Evolutionary conservation across 2,797 vertebrate genomes (phyloP), one percentile per base, ranked within the genome.

Genomic region (Chaetophractus vellerosus): DNA sequence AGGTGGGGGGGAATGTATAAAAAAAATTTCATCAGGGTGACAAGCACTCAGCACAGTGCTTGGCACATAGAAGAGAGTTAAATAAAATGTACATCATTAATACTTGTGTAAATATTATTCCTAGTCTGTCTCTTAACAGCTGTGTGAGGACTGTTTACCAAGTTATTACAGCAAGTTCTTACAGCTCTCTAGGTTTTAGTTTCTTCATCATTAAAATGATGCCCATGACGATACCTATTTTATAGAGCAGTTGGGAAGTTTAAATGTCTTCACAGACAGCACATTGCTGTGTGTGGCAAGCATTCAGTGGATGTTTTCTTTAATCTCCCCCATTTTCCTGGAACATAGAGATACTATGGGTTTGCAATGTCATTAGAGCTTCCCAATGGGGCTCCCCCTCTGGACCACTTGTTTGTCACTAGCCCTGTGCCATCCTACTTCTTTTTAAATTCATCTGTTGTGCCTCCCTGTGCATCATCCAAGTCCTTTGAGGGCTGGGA

Each of bases 161-260:
- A 15, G 9, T 82, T 64, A 63, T 55, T 64, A 23, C 36, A 61
- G 15, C 24, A 12, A 45, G 45, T 45, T 45, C 45, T 45, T 45
- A 45, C 16, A 55, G 52, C 52, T 55, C 52, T 48, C 33, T 18
- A n/a, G 69, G n/a, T 21, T 68, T 85, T 64, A 15, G 11, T 31
- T 50, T 59, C 52, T 89, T 86, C 28, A 72, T 79, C 59, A 66
- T 80, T 41, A 90, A 66, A 75, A 45, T 24, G 26, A 21, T 38
- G 18, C 45, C 41, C 3, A 12, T 68, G 12, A 23, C 4, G 63
- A 69, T 57, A 80, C 2, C 28, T 9, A 5, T 50, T 28, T 55
- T 15, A 1, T 28, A 28, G 33, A 85, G 33, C 8, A 16, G 9
- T 16, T 68, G 19, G 28, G 19, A 48, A n/a, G 28, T 15, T 80